A percentile compares a stretch with the other conserved stretches of the same genome.
phyloP scores from a whole-genome alignment of 2,113 vertebrate species.

The Dromas ardeola region DNA sequence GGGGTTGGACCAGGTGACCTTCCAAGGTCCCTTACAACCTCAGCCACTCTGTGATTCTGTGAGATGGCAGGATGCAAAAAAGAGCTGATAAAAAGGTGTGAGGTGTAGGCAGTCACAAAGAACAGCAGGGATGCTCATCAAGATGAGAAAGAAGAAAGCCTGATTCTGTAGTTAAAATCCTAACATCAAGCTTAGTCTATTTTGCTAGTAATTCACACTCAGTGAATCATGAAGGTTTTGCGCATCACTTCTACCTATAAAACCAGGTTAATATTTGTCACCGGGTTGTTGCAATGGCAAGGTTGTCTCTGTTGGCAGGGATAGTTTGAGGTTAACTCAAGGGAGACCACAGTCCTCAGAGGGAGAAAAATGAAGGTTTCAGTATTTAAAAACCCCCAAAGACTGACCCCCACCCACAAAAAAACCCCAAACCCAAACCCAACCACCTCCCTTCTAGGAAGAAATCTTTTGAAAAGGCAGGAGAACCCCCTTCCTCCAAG shows the following conservation, averaged over 20 bases:
- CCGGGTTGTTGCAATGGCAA: not conserved
- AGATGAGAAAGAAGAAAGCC: not conserved
- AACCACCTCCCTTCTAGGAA: not conserved
- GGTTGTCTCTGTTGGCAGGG: not conserved
- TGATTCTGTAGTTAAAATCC: not conserved
- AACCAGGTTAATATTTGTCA: not conserved
- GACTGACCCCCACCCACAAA: too few species aligned
- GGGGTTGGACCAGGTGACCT: not conserved
- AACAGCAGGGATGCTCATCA: not conserved
- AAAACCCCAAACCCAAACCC: not conserved
- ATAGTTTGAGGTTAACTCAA: not conserved
- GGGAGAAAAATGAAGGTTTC: not conserved
- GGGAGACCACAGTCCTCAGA: not conserved
- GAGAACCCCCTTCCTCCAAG: not conserved
- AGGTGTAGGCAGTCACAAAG: not conserved
- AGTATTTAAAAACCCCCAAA: not conserved
- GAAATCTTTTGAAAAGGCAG: not conserved
- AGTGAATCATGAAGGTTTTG: not conserved
- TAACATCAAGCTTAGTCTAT: fast-evolving
- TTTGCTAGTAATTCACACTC: not conserved
- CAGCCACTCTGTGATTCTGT: not conserved
- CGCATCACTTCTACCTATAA: not conserved
- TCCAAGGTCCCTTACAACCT: not conserved
- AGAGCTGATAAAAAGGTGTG: not conserved
- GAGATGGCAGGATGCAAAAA: not conserved